These are phyloP conservation scores for Oncorhynchus keta DNA, from an alignment of 2,113 vertebrate genomes.

Conservation along the genomic window DNA sequence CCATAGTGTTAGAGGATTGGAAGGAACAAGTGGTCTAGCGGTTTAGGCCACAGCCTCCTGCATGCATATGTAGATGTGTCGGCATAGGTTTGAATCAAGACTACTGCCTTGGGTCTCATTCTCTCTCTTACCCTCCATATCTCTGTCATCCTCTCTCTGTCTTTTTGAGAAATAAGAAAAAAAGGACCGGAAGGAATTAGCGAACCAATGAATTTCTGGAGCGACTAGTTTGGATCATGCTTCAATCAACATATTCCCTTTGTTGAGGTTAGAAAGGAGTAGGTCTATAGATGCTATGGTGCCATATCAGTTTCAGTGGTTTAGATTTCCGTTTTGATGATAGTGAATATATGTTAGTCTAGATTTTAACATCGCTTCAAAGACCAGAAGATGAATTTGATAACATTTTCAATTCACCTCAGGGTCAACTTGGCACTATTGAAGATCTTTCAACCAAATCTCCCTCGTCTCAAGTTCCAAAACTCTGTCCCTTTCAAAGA, in stretches of 20 bases:
- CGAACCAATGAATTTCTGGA: too few species aligned
- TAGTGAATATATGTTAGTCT: slow-evolving; percentile 18
- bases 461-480: not conserved
- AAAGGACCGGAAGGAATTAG: too few species aligned
- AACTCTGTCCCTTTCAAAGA: slow-evolving; percentile 2
- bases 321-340: slow-evolving; percentile 16
- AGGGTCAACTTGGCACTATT: not conserved
- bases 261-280: slow-evolving; percentile 27
- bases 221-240: not conserved
- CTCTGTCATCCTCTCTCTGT: too few species aligned
- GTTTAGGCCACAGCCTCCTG: too few species aligned
- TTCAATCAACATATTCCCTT: slow-evolving; percentile 43
- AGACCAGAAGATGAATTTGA: not conserved
- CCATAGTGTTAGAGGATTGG: too few species aligned
- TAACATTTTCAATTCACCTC: slow-evolving; percentile 7
- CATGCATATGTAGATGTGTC: too few species aligned
- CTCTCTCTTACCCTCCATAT: too few species aligned
- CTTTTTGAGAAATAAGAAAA: slow-evolving; percentile 2
- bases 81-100: too few species aligned
- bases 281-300: slow-evolving; percentile 35
- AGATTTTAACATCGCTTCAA: not conserved
- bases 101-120: too few species aligned
- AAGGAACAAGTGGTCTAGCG: not conserved
- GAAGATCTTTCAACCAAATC: not conserved
- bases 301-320: not conserved